Base-by-base conservation (phyloP, 2,888 invertebrate species). In the Andrena marginata region DNA sequence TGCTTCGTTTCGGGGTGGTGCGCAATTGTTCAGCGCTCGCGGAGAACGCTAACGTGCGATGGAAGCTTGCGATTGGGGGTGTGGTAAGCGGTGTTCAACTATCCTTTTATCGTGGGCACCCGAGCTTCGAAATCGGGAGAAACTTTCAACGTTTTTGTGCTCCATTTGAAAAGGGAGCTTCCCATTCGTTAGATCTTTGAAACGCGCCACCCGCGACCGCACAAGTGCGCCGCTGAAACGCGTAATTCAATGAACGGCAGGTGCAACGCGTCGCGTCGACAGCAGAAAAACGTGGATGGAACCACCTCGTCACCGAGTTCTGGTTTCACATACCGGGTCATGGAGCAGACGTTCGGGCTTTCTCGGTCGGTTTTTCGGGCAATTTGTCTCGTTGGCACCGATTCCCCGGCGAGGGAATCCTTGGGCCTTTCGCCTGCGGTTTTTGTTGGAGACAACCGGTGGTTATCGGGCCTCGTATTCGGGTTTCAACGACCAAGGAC, bases 311-410 rank as follows among this genome's bases (percentile, higher is more conserved):
- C 85, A 64, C 62, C 83, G 85, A 88, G 91, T 91, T 90, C 91
- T 88, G 79, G 90, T 90, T 87, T 85, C 89, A 85, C 89, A 91
- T 92, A 90, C 89, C 90, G 91, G 92, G 92, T 92, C 91, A 92
- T 90, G 77, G 72, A 54, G 49, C 84, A 71, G 82, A 84, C 81
- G 83, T 87, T 90, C 80, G 68, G 71, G 56, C 74, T 68, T 76
- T 79, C 68, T 60, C 67, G 82, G 67, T 60, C 79, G 63, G 68
- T 86, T 85, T 84, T 85, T 80, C 63, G 63, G 75, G 75, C 76
- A 86, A 86, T 86, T 86, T 86, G 86, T 86, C 86, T 81, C 56
- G 68, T 65, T 79, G 86, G 79, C 86, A 86, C 86, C 84, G 81
- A 86, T 86, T 86, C 82, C 26, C 62, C 33, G 42, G 49, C 31